Evolutionary conservation across 2,888 invertebrate genomes (phyloP).

Genomic region (Cantharis lateralis): DNA sequence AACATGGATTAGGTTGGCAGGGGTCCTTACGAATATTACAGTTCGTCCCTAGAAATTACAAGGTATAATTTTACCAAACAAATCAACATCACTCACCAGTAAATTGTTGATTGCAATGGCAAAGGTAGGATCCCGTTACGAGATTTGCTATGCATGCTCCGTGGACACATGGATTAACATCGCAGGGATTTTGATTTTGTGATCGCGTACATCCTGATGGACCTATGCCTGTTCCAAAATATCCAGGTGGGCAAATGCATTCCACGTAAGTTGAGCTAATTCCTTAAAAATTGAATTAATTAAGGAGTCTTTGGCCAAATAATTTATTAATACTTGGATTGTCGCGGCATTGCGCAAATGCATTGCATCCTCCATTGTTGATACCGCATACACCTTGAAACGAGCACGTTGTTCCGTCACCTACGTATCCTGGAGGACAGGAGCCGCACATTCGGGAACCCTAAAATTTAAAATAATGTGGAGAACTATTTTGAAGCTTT

Average conservation of each 20-base stretch:
- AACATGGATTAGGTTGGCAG: slow-evolving; percentile 77
- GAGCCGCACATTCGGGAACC: slow-evolving; percentile 85
- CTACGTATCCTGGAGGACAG: slow-evolving; percentile 87
- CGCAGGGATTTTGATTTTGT: slow-evolving; percentile 55
- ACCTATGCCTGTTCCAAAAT: slow-evolving; percentile 80
- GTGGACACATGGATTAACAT: slow-evolving; percentile 60
- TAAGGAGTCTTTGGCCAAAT: not conserved
- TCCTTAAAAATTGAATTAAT: slow-evolving; percentile 38
- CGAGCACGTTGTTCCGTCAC: slow-evolving; percentile 78
- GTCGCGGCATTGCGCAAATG: slow-evolving; percentile 76
- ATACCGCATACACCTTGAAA: slow-evolving; percentile 68
- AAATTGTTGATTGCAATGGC: slow-evolving; percentile 38
- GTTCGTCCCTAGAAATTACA: slow-evolving; percentile 56
- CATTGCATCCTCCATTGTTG: slow-evolving; percentile 88
- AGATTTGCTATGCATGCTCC: slow-evolving; percentile 43
- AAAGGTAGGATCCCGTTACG: slow-evolving; percentile 31
- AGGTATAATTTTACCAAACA: too few relatives aligned
- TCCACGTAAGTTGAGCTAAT: slow-evolving; percentile 63
- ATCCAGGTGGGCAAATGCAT: slow-evolving; percentile 80
- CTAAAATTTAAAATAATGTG: slow-evolving; percentile 47
- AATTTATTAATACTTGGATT: slow-evolving; percentile 59
- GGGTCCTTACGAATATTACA: slow-evolving; percentile 66
- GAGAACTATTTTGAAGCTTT: fast-evolving
- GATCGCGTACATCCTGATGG: slow-evolving; percentile 68
- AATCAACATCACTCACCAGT: slow-evolving; percentile 31